phyloP scores from a whole-genome alignment of 2,797 vertebrate genomes.

The Dallia pectoralis region DNA sequence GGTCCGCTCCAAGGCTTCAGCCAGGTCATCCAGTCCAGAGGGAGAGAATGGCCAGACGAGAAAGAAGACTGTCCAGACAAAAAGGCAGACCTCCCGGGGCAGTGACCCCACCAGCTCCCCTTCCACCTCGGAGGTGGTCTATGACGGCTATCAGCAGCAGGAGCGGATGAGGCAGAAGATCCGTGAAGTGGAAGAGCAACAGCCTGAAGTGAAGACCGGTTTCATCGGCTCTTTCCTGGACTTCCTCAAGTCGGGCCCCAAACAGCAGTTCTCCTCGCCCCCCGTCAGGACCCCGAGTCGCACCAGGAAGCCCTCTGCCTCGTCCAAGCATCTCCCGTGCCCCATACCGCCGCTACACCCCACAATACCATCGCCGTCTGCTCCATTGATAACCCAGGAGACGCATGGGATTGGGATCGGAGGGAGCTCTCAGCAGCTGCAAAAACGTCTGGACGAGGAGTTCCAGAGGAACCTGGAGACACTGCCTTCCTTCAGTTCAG shows the following conservation, averaged over 20 bases:
- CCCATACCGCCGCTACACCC: conserved; percentile 67
- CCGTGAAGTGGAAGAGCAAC: conserved; percentile 97
- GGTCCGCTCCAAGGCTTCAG: conserved; percentile 78
- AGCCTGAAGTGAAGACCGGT: conserved; percentile 96
- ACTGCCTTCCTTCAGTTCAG: conserved; percentile 92
- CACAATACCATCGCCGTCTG: conserved; percentile 70
- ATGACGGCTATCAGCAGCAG: conserved; percentile 91
- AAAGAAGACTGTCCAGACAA: conserved; percentile 82
- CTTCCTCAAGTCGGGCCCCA: conserved; percentile 96
- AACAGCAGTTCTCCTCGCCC: conserved; percentile 91
- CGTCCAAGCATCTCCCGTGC: conserved; percentile 74
- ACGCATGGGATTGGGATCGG: conserved; percentile 45
- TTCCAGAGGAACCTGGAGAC: conserved; percentile 91
- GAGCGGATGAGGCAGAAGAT: conserved; percentile 98
- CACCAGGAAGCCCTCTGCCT: conserved; percentile 79
- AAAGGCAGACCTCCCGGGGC: conserved; percentile 84
- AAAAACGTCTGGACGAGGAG: conserved; percentile 84
- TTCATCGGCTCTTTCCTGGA: conserved; percentile 98
- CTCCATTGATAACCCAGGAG: conserved; percentile 69
- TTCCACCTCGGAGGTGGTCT: conserved; percentile 77
- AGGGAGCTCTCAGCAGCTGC: conserved; percentile 69
- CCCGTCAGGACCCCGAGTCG: conserved; percentile 86
- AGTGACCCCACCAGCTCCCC: conserved; percentile 76
- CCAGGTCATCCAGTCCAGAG: conserved; percentile 73
- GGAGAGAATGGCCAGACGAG: conserved; percentile 74